phyloP scores from a whole-genome alignment of 2,888 invertebrate species.

The Pachymerium ferrugineum region DNA sequence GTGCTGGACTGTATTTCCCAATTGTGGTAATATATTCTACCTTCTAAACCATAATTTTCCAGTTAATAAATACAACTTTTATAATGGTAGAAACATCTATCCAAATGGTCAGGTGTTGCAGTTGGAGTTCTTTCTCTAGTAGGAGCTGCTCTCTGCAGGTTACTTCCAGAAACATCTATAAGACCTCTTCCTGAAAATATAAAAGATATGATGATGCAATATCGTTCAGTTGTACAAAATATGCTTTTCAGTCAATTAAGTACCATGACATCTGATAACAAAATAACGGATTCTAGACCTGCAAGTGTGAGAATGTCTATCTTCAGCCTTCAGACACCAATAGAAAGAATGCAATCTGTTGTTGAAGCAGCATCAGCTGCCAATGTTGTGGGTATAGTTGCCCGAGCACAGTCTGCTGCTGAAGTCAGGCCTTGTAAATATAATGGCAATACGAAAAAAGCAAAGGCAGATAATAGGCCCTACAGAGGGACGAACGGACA shows the following conservation, averaged over 20 bases:
- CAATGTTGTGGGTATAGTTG: neutral
- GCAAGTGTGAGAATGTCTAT: neutral
- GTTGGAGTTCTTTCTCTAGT: conserved; percentile 32
- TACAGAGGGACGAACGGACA: neutral
- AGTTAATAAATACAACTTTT: neutral
- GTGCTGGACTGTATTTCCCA: conserved; percentile 30
- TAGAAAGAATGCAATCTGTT: neutral
- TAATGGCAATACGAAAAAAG: neutral
- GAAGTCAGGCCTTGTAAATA: neutral
- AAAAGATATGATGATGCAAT: conserved; percentile 31
- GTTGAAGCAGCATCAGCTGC: neutral
- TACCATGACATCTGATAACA: neutral
- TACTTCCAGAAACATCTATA: conserved; percentile 33
- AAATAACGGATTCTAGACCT: neutral
- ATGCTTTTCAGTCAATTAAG: conserved; percentile 28
- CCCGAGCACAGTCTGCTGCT: neutral
- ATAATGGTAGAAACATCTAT: conserved; percentile 28
- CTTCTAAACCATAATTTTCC: neutral
- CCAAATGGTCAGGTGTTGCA: conserved; percentile 27
- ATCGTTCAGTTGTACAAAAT: conserved; percentile 28
- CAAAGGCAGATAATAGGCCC: neutral
- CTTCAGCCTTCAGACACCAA: neutral
- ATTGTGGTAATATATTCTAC: conserved; percentile 22
- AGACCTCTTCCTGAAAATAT: conserved; percentile 31
- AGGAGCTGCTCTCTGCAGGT: conserved; percentile 33